Evolutionary conservation across 2,888 invertebrate genomes (phyloP).

Genomic region (Macropis europaea): DNA sequence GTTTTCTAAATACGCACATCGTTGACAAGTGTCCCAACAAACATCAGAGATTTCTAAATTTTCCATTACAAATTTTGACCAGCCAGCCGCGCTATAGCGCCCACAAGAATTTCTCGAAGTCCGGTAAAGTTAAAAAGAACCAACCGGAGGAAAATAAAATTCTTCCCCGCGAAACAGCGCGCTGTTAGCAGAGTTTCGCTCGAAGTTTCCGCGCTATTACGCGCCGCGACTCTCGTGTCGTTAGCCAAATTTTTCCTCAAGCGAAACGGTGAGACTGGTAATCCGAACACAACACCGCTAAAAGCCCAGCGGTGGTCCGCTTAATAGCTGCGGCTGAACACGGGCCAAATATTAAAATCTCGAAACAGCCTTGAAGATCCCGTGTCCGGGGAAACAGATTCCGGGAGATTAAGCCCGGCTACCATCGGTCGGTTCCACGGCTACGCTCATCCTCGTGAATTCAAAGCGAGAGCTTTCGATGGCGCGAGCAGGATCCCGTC

Average conservation of each 20-base stretch:
- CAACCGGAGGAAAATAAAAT: no score
- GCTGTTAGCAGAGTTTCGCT: background rate
- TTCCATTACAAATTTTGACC: no score
- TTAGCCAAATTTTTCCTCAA: constrained; percentile 36
- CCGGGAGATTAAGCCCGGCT: constrained; percentile 23
- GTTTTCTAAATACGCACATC: no score
- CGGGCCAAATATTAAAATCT: constrained; percentile 46
- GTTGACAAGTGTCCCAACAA: no score
- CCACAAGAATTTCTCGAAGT: no score
- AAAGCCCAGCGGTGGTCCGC: constrained; percentile 7
- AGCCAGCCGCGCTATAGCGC: no score
- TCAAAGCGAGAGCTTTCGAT: constrained; percentile 12
- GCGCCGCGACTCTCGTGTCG: background rate
- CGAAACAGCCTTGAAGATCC: constrained; percentile 11
- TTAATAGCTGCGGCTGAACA: constrained; percentile 28
- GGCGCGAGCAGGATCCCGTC: no score
- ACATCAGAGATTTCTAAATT: no score
- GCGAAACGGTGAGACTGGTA: constrained; percentile 32
- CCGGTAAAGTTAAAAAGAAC: no score
- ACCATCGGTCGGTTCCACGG: background rate
- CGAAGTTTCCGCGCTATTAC: constrained; percentile 25
- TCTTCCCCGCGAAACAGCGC: background rate
- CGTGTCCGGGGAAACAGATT: constrained; percentile 2
- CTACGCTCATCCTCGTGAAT: background rate
- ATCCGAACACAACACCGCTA: constrained; percentile 25